phyloP scores from a whole-genome alignment of 2,113 vertebrate genomes.

The Malurus cyaneus region DNA sequence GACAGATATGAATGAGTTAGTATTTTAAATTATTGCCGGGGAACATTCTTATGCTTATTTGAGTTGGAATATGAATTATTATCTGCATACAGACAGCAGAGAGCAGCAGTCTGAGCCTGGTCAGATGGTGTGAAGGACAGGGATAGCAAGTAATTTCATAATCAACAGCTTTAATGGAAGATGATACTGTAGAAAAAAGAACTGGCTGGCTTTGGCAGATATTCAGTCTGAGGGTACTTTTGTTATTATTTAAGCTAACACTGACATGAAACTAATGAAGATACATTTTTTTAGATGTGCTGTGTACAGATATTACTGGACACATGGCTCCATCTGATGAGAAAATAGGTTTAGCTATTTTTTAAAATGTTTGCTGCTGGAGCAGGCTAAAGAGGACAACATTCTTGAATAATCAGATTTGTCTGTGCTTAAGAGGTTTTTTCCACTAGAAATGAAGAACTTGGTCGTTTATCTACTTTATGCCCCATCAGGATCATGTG shows the following conservation, averaged over 20 bases:
- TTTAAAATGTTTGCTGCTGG: not conserved
- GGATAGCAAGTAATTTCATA: not conserved
- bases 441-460: not conserved
- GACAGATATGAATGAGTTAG: not conserved
- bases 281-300: not conserved
- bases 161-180: not conserved
- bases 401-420: conserved; percentile 1
- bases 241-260: not conserved
- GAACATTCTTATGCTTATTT: not conserved
- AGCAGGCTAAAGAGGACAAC: not conserved
- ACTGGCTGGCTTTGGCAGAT: not conserved
- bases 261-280: not conserved
- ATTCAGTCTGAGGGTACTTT: not conserved
- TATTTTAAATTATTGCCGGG: not conserved
- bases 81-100: not conserved
- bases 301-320: not conserved
- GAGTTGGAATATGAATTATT: not conserved
- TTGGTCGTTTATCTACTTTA: not conserved
- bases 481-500: not conserved
- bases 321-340: not conserved
- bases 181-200: not conserved
- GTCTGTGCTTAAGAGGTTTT: not conserved
- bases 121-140: not conserved
- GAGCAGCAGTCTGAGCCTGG: not conserved
- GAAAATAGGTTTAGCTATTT: not conserved